Conservation (phyloP, 2,888 invertebrate species). For the Agrochola litura region DNA sequence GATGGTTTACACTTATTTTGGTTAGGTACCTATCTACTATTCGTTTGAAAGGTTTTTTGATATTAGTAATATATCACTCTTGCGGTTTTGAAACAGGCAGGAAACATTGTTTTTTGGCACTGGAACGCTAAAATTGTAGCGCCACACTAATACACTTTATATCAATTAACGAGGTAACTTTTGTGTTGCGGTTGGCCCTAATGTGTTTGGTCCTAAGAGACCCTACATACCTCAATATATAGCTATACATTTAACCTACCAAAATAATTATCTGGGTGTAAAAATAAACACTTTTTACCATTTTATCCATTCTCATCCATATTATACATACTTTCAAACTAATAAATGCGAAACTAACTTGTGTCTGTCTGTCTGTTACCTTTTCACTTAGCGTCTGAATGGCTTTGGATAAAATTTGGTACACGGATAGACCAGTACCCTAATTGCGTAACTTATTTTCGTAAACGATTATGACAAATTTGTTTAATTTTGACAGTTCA, state of each 20-base stretch:
- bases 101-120: not conserved
- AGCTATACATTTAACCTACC: no score
- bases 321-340: no score
- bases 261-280: constrained; percentile 1
- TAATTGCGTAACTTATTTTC: no score
- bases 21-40: not conserved
- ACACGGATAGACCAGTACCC: not conserved
- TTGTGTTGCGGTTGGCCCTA: constrained; percentile 47
- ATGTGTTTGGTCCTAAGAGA: constrained; percentile 30
- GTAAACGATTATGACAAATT: no score
- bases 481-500: no score
- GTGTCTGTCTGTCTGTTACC: not conserved
- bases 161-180: constrained; percentile 63
- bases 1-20: not conserved
- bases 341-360: not conserved
- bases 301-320: not conserved
- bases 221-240: not conserved
- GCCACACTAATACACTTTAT: constrained; percentile 13
- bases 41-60: not conserved
- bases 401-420: not conserved
- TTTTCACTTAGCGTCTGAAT: not conserved
- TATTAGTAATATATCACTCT: not conserved
- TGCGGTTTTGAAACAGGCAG: not conserved
- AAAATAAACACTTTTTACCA: not conserved
- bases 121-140: not conserved